Conservation (phyloP, 2,113 vertebrate species). For the Corydoras sp. region DNA sequence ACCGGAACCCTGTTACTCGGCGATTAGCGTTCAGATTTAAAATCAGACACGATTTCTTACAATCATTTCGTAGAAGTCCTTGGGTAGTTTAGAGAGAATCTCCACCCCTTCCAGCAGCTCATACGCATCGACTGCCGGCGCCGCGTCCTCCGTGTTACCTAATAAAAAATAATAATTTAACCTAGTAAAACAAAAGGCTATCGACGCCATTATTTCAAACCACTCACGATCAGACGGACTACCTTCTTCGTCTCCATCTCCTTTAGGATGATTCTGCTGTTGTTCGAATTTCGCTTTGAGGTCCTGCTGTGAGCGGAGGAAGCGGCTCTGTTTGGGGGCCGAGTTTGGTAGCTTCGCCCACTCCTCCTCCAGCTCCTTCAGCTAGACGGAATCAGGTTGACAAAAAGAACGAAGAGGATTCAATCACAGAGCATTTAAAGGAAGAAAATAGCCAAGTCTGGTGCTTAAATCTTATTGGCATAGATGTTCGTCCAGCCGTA, state of each 20-base stretch:
- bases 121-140: slow-evolving; percentile 76
- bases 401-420: no score
- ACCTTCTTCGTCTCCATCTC: slow-evolving; percentile 72
- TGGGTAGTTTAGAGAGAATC: slow-evolving; percentile 92
- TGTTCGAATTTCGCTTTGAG: slow-evolving; percentile 90
- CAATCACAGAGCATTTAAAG: neutral
- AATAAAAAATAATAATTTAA: slow-evolving; percentile 20
- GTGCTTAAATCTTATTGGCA: no score
- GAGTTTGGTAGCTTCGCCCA: slow-evolving; percentile 84
- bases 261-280: slow-evolving; percentile 78
- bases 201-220: neutral
- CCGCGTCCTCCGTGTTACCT: slow-evolving; percentile 1
- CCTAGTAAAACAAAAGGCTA: neutral
- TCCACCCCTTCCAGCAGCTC: slow-evolving; percentile 93
- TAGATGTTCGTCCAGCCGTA: no score
- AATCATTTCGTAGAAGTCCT: slow-evolving; percentile 98
- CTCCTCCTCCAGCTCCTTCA: slow-evolving; percentile 97
- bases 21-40: neutral
- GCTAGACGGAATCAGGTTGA: slow-evolving; percentile 53
- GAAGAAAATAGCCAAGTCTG: no score
- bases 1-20: neutral
- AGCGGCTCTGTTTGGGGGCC: slow-evolving; percentile 80
- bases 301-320: slow-evolving; percentile 93
- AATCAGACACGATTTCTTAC: slow-evolving; percentile 60
- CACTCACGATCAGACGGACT: slow-evolving; percentile 35